Evolutionary conservation across 2,888 invertebrate species (phyloP).

Genomic region (Acrobasis repandana): DNA sequence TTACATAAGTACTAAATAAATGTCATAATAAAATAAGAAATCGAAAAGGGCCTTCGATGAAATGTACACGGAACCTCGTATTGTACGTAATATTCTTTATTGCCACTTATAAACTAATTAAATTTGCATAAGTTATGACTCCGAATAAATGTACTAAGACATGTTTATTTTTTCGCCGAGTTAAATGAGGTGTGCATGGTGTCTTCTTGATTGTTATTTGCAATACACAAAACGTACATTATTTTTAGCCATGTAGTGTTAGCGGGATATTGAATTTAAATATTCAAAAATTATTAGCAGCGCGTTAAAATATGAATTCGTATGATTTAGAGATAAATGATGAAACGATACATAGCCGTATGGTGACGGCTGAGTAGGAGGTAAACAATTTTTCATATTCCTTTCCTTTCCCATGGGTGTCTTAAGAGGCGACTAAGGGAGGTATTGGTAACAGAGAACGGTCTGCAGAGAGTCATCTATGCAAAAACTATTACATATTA

Average conservation of each 20-base stretch:
- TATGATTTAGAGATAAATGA: too few species aligned
- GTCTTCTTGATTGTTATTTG: conserved; percentile 60
- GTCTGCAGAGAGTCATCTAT: too few species aligned
- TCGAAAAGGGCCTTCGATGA: background rate
- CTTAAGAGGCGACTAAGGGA: too few species aligned
- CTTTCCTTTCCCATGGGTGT: too few species aligned
- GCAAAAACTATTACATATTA: too few species aligned
- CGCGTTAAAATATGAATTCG: too few species aligned
- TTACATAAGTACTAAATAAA: background rate
- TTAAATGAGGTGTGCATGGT: conserved; percentile 65
- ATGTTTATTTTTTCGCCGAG: conserved; percentile 59
- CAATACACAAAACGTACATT: conserved; percentile 33
- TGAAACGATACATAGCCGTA: too few species aligned
- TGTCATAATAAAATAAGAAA: background rate
- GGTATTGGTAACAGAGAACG: too few species aligned
- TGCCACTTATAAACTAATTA: conserved; percentile 49
- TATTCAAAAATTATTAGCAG: background rate
- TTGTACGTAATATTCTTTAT: conserved; percentile 38
- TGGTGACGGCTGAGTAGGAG: too few species aligned
- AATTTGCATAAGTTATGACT: conserved; percentile 64
- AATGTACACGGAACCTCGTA: conserved; percentile 38
- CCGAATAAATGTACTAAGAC: conserved; percentile 59
- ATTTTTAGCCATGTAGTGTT: conserved; percentile 12
- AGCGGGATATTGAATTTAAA: conserved; percentile 4
- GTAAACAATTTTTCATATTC: too few species aligned